Conservation (phyloP, 1,140 invertebrate species). For the Aplysia californica region DNA sequence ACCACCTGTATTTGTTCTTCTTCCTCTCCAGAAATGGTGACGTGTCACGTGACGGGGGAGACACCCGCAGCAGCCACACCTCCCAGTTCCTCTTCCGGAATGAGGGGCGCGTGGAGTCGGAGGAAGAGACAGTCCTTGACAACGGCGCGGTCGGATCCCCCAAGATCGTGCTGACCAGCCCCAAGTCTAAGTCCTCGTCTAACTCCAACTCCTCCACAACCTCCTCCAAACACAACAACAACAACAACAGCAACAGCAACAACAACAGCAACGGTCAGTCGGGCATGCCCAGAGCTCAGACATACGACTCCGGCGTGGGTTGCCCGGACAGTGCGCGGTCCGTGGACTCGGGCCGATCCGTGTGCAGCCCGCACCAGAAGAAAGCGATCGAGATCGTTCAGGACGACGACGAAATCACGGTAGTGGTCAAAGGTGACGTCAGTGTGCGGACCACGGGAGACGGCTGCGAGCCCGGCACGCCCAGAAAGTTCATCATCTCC, state of each 20-base stretch:
- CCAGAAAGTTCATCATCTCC: conserved; percentile 28
- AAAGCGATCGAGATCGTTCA: conserved; percentile 43
- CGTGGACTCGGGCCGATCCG: not conserved
- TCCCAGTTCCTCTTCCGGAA: not conserved
- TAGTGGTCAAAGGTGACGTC: conserved; percentile 41
- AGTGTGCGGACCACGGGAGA: conserved; percentile 27
- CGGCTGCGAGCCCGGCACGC: conserved; percentile 7
- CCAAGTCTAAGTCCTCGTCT: no score
- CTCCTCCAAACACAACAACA: no score
- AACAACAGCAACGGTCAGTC: not conserved
- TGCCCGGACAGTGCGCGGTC: no score
- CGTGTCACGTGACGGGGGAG: not conserved
- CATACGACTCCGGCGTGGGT: not conserved
- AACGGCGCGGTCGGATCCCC: conserved; percentile 36
- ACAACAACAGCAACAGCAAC: conserved; percentile 12
- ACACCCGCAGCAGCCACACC: not conserved
- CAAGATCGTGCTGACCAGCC: conserved; percentile 37
- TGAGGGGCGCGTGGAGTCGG: conserved; percentile 7
- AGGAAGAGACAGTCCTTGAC: conserved; percentile 37
- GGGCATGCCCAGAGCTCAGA: conserved; percentile 1
- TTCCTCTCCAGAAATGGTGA: not conserved
- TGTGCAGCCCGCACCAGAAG: not conserved
- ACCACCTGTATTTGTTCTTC: no score
- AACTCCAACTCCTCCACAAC: no score
- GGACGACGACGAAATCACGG: conserved; percentile 45